Evolutionary conservation across 2,888 invertebrate genomes (phyloP).

Genomic region (Corbicula japonica): DNA sequence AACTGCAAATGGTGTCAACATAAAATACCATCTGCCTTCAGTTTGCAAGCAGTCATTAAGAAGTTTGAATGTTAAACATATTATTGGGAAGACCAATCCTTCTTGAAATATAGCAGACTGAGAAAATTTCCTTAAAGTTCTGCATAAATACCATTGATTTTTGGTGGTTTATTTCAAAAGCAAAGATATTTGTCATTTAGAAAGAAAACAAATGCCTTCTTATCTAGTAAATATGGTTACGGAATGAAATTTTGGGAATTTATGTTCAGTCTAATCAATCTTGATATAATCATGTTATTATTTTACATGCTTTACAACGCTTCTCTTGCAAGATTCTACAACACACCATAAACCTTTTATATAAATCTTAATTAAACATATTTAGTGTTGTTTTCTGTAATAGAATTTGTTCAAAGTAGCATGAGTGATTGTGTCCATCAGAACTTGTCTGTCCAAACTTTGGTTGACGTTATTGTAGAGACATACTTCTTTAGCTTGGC

Average conservation of each 20-base stretch:
- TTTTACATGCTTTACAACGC: too few relatives aligned
- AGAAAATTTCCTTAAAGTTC: conserved; percentile 56
- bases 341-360: too few relatives aligned
- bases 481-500: too few relatives aligned
- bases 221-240: conserved; percentile 49
- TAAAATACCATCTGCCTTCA: conserved; percentile 37
- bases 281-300: conserved; percentile 7
- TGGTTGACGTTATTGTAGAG: too few relatives aligned
- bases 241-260: conserved; percentile 44
- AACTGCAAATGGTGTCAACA: too few relatives aligned
- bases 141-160: conserved; percentile 64
- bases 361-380: too few relatives aligned
- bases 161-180: conserved; percentile 55
- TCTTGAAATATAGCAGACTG: conserved; percentile 40
- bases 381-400: too few relatives aligned
- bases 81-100: conserved; percentile 20
- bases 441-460: too few relatives aligned
- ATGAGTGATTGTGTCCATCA: too few relatives aligned
- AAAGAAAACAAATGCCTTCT: conserved; percentile 58
- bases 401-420: too few relatives aligned
- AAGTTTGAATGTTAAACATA: conserved; percentile 28
- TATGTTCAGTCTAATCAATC: conserved; percentile 30
- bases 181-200: conserved; percentile 50
- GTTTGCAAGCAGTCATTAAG: conserved; percentile 17
- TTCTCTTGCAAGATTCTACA: too few relatives aligned